Percentiles rank a stretch among this genome's conserved stretches.
Evolutionary conservation across 2,113 vertebrate species (phyloP).

Genomic region (Grammomys surdaster): DNA sequence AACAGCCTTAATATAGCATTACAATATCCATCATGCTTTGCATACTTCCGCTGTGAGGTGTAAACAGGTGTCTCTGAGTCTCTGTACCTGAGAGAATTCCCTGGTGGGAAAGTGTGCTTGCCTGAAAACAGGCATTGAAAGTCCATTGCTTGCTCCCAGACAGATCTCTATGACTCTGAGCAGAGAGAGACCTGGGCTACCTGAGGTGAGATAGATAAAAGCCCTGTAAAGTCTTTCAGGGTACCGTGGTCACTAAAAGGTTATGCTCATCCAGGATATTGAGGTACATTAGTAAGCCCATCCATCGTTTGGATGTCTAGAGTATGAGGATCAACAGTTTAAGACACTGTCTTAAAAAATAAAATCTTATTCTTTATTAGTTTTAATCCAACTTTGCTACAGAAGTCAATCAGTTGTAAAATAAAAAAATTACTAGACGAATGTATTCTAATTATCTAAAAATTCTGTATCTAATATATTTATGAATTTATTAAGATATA

Average conservation of each 20-base stretch:
- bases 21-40: not conserved
- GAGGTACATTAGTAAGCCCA: not conserved
- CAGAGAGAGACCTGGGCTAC: not conserved
- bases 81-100: not conserved
- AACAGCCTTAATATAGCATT: not conserved
- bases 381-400: not conserved
- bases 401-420: not conserved
- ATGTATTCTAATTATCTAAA: not conserved
- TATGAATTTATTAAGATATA: not conserved
- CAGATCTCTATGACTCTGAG: not conserved
- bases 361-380: not conserved
- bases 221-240: not conserved
- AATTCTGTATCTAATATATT: not conserved
- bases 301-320: not conserved
- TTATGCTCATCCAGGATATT: not conserved
- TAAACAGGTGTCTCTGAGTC: not conserved
- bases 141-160: not conserved
- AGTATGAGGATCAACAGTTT: not conserved
- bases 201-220: not conserved
- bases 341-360: not conserved
- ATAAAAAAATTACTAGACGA: constrained; percentile 14
- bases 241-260: not conserved
- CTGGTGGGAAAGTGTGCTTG: not conserved
- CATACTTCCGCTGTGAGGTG: not conserved
- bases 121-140: not conserved